Percentiles rank a stretch among this genome's conserved stretches.
phyloP scores from a whole-genome alignment of 2,888 invertebrate species.

The Dione vanillae region DNA sequence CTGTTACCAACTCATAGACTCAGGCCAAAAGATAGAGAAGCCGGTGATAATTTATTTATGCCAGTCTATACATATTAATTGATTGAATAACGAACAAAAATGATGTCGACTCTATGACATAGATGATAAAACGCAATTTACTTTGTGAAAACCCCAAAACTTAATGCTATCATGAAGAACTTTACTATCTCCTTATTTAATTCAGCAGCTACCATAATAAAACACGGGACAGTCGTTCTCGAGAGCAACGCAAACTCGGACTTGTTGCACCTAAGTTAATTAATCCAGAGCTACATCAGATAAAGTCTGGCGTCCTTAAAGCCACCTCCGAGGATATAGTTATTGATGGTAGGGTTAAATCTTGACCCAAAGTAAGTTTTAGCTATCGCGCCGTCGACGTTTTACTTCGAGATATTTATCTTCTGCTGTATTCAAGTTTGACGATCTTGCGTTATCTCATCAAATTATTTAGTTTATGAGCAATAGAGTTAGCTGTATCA shows the following conservation, averaged over 20 bases:
- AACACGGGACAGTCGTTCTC: conserved; percentile 74
- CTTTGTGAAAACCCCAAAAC: conserved; percentile 51
- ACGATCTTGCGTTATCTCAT: conserved; percentile 14
- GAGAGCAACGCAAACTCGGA: conserved; percentile 79
- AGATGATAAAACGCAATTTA: conserved; percentile 49
- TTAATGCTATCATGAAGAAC: conserved; percentile 57
- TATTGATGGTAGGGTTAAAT: conserved; percentile 49
- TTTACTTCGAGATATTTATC: conserved; percentile 31
- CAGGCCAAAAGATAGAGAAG: conserved; percentile 33
- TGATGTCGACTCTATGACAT: conserved; percentile 42
- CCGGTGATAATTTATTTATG: conserved; percentile 38
- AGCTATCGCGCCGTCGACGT: conserved; percentile 29
- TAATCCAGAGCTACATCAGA: conserved; percentile 77
- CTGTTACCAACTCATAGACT: conserved; percentile 4
- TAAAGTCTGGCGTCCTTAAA: conserved; percentile 65
- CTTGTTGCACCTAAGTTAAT: conserved; percentile 84
- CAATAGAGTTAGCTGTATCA: background rate
- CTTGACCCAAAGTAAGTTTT: conserved; percentile 45
- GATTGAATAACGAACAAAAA: conserved; percentile 24
- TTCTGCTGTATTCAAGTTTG: conserved; percentile 24
- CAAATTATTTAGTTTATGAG: conserved; percentile 17
- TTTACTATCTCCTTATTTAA: conserved; percentile 68
- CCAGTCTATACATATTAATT: conserved; percentile 41
- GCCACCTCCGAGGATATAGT: conserved; percentile 57
- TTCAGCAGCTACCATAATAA: conserved; percentile 76